phyloP scores from a whole-genome alignment of 2,888 invertebrate genomes.

The Eurois occulta region DNA sequence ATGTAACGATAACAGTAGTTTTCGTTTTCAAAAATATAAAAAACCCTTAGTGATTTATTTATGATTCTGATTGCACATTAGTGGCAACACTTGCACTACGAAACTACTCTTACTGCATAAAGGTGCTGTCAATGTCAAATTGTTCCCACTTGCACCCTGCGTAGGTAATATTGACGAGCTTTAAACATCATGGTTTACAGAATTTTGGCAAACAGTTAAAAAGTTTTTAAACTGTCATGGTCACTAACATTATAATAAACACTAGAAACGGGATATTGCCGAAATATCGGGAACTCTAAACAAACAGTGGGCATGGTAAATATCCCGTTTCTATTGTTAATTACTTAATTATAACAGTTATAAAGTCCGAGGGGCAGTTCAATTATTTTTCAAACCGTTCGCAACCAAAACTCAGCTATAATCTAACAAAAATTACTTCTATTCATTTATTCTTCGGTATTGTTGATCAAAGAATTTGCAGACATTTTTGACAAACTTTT shows the following conservation, averaged over 20 bases:
- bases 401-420: not conserved
- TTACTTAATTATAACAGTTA: no score
- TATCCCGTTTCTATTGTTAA: no score
- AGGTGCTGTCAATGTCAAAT: not conserved
- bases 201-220: not conserved
- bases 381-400: not conserved
- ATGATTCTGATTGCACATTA: not conserved
- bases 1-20: not conserved
- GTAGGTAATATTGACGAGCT: not conserved
- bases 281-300: no score
- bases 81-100: not conserved
- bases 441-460: no score
- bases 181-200: not conserved
- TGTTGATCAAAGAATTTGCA: no score
- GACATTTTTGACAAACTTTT: not conserved
- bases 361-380: not conserved
- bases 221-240: no score
- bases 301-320: no score
- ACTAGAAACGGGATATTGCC: no score
- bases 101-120: not conserved
- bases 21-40: constrained; percentile 1
- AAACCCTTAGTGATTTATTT: not conserved
- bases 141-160: not conserved
- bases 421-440: not conserved
- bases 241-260: no score